Conservation (phyloP, 1,140 invertebrate genomes). For the Nephila pilipes region DNA sequence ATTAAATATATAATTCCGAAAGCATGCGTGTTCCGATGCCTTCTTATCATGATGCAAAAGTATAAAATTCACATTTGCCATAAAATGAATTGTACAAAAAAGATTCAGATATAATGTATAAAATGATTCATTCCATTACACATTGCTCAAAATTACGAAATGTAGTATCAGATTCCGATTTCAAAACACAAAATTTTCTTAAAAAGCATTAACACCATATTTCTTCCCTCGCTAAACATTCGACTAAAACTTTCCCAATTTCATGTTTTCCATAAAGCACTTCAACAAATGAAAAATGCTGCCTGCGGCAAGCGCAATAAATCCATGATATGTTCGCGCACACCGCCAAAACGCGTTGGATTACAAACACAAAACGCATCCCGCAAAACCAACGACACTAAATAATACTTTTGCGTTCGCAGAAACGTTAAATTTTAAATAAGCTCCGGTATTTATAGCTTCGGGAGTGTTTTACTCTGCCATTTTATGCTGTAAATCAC, state of each 20-base stretch:
- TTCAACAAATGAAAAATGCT: constrained; percentile 19
- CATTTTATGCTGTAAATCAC: constrained; percentile 54
- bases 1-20: no score
- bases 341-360: constrained; percentile 4
- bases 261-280: constrained; percentile 33
- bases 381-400: constrained; percentile 1
- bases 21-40: no score
- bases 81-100: no score
- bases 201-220: neutral
- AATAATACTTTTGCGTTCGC: constrained; percentile 40
- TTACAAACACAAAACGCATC: constrained; percentile 21
- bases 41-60: no score
- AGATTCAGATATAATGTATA: no score
- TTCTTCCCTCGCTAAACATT: neutral
- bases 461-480: constrained; percentile 33
- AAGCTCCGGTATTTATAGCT: constrained; percentile 43
- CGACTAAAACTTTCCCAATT: neutral
- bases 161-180: no score
- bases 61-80: no score
- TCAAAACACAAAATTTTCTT: neutral
- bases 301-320: neutral
- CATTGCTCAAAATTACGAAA: no score
- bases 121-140: no score
- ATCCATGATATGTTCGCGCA: neutral
- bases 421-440: constrained; percentile 55